Percentiles rank a stretch among this genome's conserved stretches.
Conservation (phyloP, 1,140 invertebrate genomes). For the Anastrepha ludens region DNA sequence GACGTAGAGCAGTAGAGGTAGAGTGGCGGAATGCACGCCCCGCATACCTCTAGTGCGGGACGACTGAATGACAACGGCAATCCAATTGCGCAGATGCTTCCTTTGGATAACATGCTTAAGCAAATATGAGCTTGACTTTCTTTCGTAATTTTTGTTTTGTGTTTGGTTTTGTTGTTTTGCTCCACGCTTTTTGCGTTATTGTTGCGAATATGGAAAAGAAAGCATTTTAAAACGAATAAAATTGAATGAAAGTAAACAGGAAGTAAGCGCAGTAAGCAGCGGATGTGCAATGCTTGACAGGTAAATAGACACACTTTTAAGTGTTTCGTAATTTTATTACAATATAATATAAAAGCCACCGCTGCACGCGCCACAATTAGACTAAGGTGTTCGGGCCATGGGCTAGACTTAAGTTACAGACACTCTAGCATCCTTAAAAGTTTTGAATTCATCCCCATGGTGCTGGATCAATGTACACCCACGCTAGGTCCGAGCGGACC, state of each 20-base stretch:
- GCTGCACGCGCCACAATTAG: no score
- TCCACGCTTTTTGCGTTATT: background rate
- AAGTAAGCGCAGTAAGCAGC: background rate
- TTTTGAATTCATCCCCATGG: no score
- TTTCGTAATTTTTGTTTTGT: background rate
- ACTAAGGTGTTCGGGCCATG: no score
- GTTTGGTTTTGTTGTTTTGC: no score
- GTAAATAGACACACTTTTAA: background rate
- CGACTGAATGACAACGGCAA: slow-evolving; percentile 11
- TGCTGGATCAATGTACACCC: no score
- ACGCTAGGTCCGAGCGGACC: no score
- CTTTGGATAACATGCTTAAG: slow-evolving; percentile 41
- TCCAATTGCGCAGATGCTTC: slow-evolving; percentile 47
- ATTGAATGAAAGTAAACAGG: background rate
- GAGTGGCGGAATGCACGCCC: background rate
- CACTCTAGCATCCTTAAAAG: no score
- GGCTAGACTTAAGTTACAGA: no score
- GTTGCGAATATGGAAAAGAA: background rate
- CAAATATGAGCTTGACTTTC: slow-evolving; percentile 49
- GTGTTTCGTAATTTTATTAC: background rate
- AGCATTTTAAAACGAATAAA: background rate
- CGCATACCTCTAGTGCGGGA: background rate
- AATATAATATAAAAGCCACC: no score
- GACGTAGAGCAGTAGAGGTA: background rate
- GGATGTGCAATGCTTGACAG: background rate